Evolutionary conservation across 2,797 vertebrate genomes (phyloP).

Genomic region (Rhinichthys osculus): DNA sequence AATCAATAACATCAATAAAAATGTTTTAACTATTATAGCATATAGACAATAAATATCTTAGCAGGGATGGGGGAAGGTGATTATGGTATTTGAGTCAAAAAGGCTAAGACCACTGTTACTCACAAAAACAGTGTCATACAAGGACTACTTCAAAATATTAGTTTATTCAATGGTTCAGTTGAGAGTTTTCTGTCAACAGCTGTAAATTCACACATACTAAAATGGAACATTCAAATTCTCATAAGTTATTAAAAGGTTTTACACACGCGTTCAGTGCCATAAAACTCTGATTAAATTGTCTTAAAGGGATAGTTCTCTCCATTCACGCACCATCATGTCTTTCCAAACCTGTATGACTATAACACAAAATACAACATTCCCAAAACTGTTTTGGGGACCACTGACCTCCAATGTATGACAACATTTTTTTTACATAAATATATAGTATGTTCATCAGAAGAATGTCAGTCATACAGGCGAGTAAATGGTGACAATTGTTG

Average conservation of each 20-base stretch:
- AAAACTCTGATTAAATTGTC: constrained; percentile 6
- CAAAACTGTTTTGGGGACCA: neutral
- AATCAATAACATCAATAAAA: too few relatives aligned
- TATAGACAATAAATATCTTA: neutral
- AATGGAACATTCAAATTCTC: constrained; percentile 7
- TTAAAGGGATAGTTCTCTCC: neutral
- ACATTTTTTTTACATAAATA: neutral
- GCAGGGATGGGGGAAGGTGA: neutral
- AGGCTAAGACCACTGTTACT: neutral
- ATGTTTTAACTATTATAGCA: neutral
- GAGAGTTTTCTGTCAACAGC: constrained; percentile 7
- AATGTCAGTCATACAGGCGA: neutral
- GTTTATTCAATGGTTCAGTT: constrained; percentile 30
- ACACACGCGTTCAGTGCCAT: neutral
- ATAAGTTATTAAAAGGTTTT: constrained; percentile 30
- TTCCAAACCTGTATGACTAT: neutral
- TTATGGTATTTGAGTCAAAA: neutral
- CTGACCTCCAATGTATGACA: neutral
- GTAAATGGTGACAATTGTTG: neutral
- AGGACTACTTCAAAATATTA: constrained; percentile 17
- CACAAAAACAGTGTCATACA: neutral
- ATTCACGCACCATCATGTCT: neutral
- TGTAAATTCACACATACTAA: constrained; percentile 9
- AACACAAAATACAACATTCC: neutral
- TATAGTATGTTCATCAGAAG: too few relatives aligned